A percentile compares a stretch with the other conserved stretches of the same genome.
These are phyloP conservation scores for Thyatira batis DNA, from an alignment of 2,888 invertebrate genomes.

Conservation along the genomic window DNA sequence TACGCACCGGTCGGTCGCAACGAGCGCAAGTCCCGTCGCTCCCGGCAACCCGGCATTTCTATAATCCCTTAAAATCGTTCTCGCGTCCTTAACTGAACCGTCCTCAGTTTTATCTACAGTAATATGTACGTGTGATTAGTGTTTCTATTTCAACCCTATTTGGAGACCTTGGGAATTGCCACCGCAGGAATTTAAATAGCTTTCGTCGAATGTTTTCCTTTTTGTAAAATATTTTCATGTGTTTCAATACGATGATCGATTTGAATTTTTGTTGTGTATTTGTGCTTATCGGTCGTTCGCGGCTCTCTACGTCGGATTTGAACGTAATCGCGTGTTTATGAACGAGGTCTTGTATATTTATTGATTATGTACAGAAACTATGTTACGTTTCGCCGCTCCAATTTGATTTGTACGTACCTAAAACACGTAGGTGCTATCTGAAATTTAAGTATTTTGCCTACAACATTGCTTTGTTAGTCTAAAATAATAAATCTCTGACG, in stretches of 20 bases:
- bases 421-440: conserved; percentile 3
- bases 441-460: conserved; percentile 11
- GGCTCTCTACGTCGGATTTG: conserved; percentile 10
- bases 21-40: conserved; percentile 48
- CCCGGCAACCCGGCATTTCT: conserved; percentile 50
- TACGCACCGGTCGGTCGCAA: conserved; percentile 60
- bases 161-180: conserved; percentile 36
- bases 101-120: conserved; percentile 53
- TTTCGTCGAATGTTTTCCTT: conserved; percentile 31
- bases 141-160: conserved; percentile 31
- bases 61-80: conserved; percentile 46
- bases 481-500: not conserved
- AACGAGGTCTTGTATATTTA: conserved; percentile 51
- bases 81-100: conserved; percentile 62
- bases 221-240: conserved; percentile 5
- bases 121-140: conserved; percentile 37
- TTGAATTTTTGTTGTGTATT: conserved; percentile 21
- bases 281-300: conserved; percentile 32
- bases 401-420: conserved; percentile 7
- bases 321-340: conserved; percentile 47
- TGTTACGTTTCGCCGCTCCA: not conserved
- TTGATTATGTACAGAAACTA: conserved; percentile 33
- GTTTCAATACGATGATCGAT: conserved; percentile 6
- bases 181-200: conserved; percentile 23
- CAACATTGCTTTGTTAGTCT: conserved; percentile 14